phyloP scores from a whole-genome alignment of 2,888 invertebrate genomes.

The Drosophila kokeensis region DNA sequence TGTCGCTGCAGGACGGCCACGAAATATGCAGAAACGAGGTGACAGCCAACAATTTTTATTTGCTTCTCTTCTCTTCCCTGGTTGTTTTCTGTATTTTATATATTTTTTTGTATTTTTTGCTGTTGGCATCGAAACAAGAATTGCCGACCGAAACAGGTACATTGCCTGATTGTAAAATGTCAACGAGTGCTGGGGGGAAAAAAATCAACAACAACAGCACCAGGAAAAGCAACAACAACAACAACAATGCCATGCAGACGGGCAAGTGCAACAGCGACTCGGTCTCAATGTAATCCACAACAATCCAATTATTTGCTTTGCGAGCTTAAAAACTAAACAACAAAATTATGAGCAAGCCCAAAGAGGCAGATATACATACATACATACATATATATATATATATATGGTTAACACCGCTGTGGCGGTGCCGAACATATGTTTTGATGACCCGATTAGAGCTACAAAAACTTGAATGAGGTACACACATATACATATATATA shows the following conservation, averaged over 20 bases:
- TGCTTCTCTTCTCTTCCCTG: neutral
- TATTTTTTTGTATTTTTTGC: conserved; percentile 3
- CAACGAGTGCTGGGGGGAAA: conserved; percentile 37
- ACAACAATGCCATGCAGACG: neutral
- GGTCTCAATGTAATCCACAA: conserved; percentile 49
- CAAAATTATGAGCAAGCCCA: conserved; percentile 63
- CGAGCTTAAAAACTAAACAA: conserved; percentile 62
- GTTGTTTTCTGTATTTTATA: neutral
- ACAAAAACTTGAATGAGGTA: conserved; percentile 24
- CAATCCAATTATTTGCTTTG: conserved; percentile 69
- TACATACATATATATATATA: neutral
- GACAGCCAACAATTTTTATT: conserved; percentile 68
- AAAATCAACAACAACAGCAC: neutral
- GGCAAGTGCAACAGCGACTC: conserved; percentile 37
- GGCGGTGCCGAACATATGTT: conserved; percentile 66
- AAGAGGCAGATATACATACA: conserved; percentile 3
- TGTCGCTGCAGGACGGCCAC: conserved; percentile 47
- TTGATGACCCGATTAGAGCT: conserved; percentile 63
- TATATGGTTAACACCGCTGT: conserved; percentile 35
- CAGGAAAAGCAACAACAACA: neutral
- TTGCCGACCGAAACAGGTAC: conserved; percentile 63
- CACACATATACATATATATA: neutral
- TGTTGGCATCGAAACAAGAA: conserved; percentile 48
- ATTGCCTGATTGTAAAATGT: conserved; percentile 63
- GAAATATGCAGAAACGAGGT: conserved; percentile 73